Evolutionary conservation across 2,797 vertebrate genomes (phyloP).

Genomic region (Manis crassicaudata): DNA sequence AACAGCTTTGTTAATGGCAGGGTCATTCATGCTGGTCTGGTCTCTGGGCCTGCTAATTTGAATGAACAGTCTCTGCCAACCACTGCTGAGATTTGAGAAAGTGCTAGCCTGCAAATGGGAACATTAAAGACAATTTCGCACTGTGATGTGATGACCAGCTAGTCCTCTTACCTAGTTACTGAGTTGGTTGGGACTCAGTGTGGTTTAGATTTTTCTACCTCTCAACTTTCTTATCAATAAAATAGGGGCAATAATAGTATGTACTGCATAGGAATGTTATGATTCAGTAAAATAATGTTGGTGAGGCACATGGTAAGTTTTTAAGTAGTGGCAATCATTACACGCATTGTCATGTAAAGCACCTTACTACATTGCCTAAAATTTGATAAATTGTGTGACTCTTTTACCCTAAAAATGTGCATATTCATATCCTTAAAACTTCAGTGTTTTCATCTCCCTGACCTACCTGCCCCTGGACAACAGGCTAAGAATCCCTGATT

Average conservation of each 20-base stretch:
- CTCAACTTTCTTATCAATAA: not conserved
- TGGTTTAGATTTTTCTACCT: not conserved
- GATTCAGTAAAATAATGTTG: not conserved
- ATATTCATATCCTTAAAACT: not conserved
- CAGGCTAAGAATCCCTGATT: not conserved
- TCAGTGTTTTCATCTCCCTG: not conserved
- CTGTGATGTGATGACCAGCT: not conserved
- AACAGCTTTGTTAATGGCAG: not conserved
- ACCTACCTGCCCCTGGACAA: not conserved
- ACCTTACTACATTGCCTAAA: not conserved
- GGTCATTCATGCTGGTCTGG: not conserved
- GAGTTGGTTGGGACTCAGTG: not conserved
- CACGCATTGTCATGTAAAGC: not conserved
- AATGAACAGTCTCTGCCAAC: not conserved
- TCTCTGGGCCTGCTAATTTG: constrained; percentile 1
- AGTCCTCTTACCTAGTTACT: not conserved
- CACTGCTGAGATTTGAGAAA: constrained; percentile 12
- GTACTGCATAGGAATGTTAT: not conserved
- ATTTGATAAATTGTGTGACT: not conserved
- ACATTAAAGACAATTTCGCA: not conserved
- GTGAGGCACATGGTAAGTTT: not conserved
- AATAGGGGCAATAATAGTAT: not conserved
- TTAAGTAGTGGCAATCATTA: not conserved
- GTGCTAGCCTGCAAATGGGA: not conserved
- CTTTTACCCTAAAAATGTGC: not conserved